Evolutionary conservation across 2,113 vertebrate genomes (phyloP), one percentile per base, ranked within the genome.

Genomic region (Neodon shergylaensis): DNA sequence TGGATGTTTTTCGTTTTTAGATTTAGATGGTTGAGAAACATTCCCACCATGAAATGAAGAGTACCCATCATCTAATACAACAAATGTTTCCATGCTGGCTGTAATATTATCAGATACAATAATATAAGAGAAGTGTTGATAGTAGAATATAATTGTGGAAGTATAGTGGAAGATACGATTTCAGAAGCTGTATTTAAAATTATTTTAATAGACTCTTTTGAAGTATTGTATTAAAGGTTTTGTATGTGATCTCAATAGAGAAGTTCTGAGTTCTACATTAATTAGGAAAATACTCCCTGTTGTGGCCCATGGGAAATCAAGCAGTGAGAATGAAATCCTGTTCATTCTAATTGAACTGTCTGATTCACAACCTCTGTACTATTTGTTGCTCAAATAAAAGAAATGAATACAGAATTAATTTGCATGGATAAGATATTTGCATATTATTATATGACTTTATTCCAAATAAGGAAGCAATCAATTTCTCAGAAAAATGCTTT

Each of bases 111-210:
- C 28, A 85, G 9, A 12, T 22, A 1, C 22, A 52, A 26, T 11
- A 61, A 7, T 17, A n/a, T 4, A 36, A 44, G n/a, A 66, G 9
- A 10, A 61, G 5, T 21, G 4, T 9, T 17, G 39, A 8, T 79
- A n/a, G 3, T 28, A 39, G 0, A 44, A 22, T 19, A 1, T 5
- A 6, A 3, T 24, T 12, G 5, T 24, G 66, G 47, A 76, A 47
- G 11, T 4, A 0, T 0, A 79, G 83, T 17, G 19, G 22, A n/a
- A 22, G n/a, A 33, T 11, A 42, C 3, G 9, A 12, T 65, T 7
- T 21, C 5, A 72, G 21, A 42, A 22, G 9, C 7, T 0, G 14
- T 11, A 36, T 19, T 8, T 70, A 76, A 92, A 90, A 39, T 81
- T 12, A 44, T 24, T 8, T 58, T 65, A 19, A 54, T n/a, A 12